Evolutionary conservation across 1,140 invertebrate species (phyloP).

Genomic region (Bactericera cockerelli): DNA sequence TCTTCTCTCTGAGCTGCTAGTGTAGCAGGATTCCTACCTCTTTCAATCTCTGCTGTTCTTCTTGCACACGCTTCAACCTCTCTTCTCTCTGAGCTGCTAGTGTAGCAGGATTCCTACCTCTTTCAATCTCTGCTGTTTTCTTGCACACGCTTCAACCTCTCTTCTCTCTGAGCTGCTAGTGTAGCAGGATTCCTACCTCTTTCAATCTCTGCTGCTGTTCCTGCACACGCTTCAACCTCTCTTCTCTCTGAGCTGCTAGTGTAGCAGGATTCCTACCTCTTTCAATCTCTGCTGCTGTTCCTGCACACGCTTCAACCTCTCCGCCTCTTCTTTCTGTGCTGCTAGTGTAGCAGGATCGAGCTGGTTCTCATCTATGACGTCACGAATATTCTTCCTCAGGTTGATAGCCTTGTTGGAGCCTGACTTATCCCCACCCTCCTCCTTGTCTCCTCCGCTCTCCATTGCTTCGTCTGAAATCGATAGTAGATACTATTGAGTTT

Average conservation of each 20-base stretch:
- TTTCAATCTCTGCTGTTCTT: too few species aligned
- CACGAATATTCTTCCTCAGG: slow-evolving; percentile 67
- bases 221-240: too few species aligned
- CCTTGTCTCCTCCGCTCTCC: slow-evolving; percentile 17
- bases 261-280: slow-evolving; percentile 33
- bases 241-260: too few species aligned
- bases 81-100: too few species aligned
- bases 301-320: slow-evolving; percentile 65
- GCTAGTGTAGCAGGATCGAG: slow-evolving; percentile 80
- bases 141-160: slow-evolving; percentile 65
- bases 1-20: too few species aligned
- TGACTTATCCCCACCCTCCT: slow-evolving; percentile 19
- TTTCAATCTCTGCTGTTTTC: slow-evolving; percentile 61
- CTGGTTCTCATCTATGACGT: slow-evolving; percentile 83
- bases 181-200: too few species aligned
- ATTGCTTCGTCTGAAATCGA: too few species aligned
- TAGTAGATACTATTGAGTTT: slow-evolving; percentile 5
- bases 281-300: slow-evolving; percentile 65
- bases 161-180: slow-evolving; percentile 81
- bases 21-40: too few species aligned
- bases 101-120: slow-evolving; percentile 62
- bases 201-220: too few species aligned
- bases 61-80: too few species aligned
- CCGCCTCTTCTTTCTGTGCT: slow-evolving; percentile 82
- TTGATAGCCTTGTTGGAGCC: slow-evolving; percentile 44